Evolutionary conservation across 2,113 vertebrate species (phyloP).

Genomic region (Menura novaehollandiae): DNA sequence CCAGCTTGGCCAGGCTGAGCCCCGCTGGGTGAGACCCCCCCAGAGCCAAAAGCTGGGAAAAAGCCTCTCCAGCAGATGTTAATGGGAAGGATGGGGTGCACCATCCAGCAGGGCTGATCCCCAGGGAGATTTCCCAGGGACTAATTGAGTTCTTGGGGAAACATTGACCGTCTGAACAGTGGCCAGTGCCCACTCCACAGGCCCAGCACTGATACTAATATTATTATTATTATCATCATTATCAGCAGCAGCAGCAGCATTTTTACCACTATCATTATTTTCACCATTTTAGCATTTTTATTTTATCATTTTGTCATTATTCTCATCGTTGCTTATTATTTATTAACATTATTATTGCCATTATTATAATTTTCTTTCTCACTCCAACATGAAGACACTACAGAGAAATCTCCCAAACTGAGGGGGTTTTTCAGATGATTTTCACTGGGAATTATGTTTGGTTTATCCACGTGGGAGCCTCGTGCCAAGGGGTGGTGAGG

Average conservation of each 20-base stretch:
- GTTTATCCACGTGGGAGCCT: neutral
- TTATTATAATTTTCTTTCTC: neutral
- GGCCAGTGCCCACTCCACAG: neutral
- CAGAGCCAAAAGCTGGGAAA: neutral
- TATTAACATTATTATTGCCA: neutral
- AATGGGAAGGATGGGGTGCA: neutral
- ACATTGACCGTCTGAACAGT: too few species aligned
- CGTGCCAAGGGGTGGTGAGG: accelerated
- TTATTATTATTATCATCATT: neutral
- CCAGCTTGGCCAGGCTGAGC: neutral
- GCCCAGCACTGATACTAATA: neutral
- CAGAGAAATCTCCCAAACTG: neutral
- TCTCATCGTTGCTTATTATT: neutral
- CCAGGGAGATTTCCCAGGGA: neutral
- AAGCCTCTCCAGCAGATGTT: neutral
- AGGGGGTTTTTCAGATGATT: neutral
- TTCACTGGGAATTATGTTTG: neutral
- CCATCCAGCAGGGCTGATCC: neutral
- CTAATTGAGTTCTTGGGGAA: neutral
- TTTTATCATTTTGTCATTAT: neutral
- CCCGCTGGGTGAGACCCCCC: neutral
- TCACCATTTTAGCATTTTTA: neutral
- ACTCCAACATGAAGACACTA: neutral
- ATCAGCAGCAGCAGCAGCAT: neutral
- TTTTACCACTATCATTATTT: neutral